Conservation (phyloP, 2,113 vertebrate genomes). For the Mungos mungo region DNA sequence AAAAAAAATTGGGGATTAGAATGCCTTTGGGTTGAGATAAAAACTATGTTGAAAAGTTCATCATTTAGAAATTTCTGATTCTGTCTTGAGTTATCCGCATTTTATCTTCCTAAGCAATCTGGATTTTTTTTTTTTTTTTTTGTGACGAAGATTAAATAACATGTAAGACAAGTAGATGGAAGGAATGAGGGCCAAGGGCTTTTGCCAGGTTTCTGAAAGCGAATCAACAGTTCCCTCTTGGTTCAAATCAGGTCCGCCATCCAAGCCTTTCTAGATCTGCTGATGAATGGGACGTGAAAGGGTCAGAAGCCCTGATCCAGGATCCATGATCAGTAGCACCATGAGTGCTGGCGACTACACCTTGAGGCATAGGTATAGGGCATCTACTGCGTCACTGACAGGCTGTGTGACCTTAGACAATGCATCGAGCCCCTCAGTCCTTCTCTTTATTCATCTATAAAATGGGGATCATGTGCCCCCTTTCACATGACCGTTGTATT, state of each 20-base stretch:
- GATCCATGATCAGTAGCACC: rapidly evolving
- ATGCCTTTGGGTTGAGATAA: neutral
- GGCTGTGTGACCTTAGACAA: neutral
- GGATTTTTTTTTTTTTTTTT: neutral
- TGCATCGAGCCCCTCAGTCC: neutral
- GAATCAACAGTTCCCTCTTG: neutral
- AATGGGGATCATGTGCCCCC: neutral
- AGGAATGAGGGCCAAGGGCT: neutral
- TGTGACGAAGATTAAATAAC: neutral
- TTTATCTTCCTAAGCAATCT: neutral
- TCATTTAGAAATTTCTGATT: neutral
- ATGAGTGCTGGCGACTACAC: rapidly evolving
- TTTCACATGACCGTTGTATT: neutral
- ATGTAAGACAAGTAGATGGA: neutral
- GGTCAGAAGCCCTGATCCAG: rapidly evolving
- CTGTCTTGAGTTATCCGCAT: neutral
- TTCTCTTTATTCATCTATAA: neutral
- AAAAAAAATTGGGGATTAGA: no score
- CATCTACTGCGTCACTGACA: neutral
- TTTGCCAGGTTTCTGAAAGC: neutral
- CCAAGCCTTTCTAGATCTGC: neutral
- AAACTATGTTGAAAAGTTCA: neutral
- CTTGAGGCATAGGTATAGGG: no score
- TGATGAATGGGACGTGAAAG: neutral
- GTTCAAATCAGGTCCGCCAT: neutral